A percentile compares a stretch with the other conserved stretches of the same genome.
Evolutionary conservation across 2,888 invertebrate species (phyloP).

Genomic region (Hemicrepidius hirtus): DNA sequence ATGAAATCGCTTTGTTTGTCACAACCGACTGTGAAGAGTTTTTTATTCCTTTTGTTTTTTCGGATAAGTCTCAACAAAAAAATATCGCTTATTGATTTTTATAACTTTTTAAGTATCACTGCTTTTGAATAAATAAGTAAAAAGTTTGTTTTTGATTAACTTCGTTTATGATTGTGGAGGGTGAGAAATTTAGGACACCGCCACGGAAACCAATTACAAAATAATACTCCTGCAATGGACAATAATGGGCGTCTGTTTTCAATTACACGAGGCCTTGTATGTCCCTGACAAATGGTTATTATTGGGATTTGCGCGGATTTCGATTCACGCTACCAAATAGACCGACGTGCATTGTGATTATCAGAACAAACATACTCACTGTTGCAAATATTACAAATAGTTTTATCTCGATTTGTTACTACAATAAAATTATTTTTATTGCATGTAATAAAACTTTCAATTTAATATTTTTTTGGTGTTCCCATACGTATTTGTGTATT

Average conservation of each 20-base stretch:
- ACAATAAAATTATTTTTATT: too few relatives aligned
- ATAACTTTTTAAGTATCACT: not conserved
- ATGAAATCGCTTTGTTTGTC: conserved; percentile 40
- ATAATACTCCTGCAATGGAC: conserved; percentile 44
- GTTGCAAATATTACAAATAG: conserved; percentile 14
- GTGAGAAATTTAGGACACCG: conserved; percentile 22
- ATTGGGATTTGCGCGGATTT: conserved; percentile 45
- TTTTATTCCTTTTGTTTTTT: conserved; percentile 32
- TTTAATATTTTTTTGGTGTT: too few relatives aligned
- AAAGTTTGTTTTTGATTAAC: not conserved
- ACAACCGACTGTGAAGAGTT: conserved; percentile 24
- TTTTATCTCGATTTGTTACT: not conserved
- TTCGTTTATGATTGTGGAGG: not conserved
- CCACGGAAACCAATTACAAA: conserved; percentile 42
- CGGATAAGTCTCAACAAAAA: conserved; percentile 30
- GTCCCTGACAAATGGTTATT: conserved; percentile 49
- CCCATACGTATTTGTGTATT: too few relatives aligned
- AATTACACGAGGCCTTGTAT: conserved; percentile 43
- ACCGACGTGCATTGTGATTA: conserved; percentile 41
- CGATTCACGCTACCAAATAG: conserved; percentile 42
- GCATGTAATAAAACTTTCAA: too few relatives aligned
- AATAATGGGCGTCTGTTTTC: conserved; percentile 51
- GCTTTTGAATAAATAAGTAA: not conserved
- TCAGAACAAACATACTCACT: conserved; percentile 39
- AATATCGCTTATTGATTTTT: not conserved